Conservation (phyloP, 2,113 vertebrate species). For the Platycercus adscitus region DNA sequence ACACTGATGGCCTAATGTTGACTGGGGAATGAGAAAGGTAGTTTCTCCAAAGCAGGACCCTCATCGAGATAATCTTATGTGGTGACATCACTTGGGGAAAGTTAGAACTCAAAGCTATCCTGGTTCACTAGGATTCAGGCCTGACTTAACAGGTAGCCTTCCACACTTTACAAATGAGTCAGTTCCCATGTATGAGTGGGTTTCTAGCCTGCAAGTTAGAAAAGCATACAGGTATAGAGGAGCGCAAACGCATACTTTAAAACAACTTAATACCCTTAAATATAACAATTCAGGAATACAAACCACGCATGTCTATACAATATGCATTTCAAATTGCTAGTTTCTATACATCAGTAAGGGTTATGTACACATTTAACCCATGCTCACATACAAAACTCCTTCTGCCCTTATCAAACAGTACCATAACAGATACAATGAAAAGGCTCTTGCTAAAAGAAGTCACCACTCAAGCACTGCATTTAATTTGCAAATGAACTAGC, state of each 20-base stretch:
- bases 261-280: not conserved
- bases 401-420: not conserved
- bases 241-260: rapidly evolving
- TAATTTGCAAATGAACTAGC: not conserved
- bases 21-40: rapidly evolving
- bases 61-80: not conserved
- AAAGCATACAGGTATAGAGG: not conserved
- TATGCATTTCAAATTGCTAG: not conserved
- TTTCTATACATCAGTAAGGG: rapidly evolving
- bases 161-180: rapidly evolving
- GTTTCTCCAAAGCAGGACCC: not conserved
- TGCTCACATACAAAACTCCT: not conserved
- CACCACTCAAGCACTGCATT: not conserved
- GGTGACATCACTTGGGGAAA: not conserved
- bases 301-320: rapidly evolving
- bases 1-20: not conserved
- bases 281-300: not conserved
- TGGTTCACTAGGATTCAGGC: not conserved
- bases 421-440: not conserved
- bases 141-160: not conserved
- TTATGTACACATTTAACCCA: not conserved
- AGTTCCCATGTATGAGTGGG: not conserved
- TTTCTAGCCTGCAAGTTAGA: not conserved
- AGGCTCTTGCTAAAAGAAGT: not conserved
- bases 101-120: not conserved